A percentile compares a stretch with the other conserved stretches of the same genome.
Conservation (phyloP, 2,888 invertebrate genomes). For the Sminthurides aquaticus region DNA sequence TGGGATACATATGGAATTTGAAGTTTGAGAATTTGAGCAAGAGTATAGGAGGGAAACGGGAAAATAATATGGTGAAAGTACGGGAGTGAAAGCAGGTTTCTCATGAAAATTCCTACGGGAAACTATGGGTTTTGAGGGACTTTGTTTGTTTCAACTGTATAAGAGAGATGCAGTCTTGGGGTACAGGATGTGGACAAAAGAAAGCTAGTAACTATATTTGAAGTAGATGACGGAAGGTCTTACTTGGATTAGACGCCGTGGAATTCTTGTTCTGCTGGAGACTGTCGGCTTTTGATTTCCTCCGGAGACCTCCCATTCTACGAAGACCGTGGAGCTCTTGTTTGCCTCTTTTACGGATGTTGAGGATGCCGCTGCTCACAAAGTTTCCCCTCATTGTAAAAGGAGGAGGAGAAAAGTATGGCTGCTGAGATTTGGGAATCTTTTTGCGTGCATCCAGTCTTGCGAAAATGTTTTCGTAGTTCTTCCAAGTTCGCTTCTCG, state of each 20-base stretch:
- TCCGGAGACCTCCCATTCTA: neutral
- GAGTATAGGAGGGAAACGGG: no score
- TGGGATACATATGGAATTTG: no score
- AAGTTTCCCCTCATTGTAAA: neutral
- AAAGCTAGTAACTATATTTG: no score
- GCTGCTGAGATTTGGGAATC: neutral
- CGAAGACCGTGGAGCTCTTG: neutral
- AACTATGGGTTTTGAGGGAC: no score
- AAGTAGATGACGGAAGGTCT: neutral
- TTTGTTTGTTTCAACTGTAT: no score
- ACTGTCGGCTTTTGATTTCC: neutral
- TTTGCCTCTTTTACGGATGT: neutral
- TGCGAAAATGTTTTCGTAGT: neutral
- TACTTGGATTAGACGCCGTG: neutral
- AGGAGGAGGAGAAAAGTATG: neutral
- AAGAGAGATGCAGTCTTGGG: no score
- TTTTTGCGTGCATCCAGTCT: neutral
- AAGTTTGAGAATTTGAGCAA: no score
- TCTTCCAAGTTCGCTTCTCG: neutral
- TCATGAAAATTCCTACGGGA: no score
- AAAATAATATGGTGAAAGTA: neutral
- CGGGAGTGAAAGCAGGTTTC: neutral
- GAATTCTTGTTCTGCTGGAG: neutral
- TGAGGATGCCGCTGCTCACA: neutral
- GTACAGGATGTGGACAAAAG: no score